These are phyloP conservation scores for Chirona hameri DNA, from an alignment of 2,888 invertebrate genomes.

Conservation along the genomic window DNA sequence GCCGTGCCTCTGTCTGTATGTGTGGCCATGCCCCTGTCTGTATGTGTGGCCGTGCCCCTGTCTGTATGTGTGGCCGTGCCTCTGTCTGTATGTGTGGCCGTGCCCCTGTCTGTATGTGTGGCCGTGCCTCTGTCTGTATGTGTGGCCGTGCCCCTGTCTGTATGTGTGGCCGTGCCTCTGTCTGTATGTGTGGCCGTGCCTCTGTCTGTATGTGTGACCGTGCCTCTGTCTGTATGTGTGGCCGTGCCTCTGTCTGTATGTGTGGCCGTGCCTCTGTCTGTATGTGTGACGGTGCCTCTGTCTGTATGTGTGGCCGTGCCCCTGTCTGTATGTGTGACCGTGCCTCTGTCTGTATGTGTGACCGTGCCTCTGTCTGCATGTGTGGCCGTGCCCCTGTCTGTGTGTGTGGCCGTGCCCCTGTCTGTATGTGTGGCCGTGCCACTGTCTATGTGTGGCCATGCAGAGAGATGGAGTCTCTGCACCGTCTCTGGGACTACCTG, in stretches of 20 bases:
- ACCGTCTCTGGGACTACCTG: no score
- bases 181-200: neutral
- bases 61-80: neutral
- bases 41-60: no score
- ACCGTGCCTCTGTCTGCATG: no score
- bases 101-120: neutral
- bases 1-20: neutral
- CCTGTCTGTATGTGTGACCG: no score
- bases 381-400: no score
- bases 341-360: no score
- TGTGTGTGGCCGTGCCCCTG: no score
- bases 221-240: neutral
- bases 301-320: neutral
- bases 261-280: neutral
- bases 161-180: neutral
- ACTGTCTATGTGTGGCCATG: no score
- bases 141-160: no score
- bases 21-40: neutral
- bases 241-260: neutral
- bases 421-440: no score
- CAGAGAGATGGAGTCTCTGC: no score
- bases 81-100: neutral
- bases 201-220: neutral
- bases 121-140: neutral
- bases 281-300: neutral